phyloP scores from a whole-genome alignment of 2,888 invertebrate genomes.

The Cryptus viduatorius region DNA sequence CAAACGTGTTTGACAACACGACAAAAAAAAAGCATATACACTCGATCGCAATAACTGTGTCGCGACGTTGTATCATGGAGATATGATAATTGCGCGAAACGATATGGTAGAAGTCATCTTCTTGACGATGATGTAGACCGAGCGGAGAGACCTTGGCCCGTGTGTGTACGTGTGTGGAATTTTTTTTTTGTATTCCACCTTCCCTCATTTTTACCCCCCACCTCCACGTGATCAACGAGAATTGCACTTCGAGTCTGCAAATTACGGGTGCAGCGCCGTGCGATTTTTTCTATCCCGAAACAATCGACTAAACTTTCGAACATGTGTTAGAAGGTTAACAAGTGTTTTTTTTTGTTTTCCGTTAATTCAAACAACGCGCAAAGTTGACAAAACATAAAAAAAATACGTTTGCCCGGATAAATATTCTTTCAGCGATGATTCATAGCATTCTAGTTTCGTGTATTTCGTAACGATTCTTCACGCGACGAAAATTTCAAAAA shows the following conservation, averaged over 20 bases:
- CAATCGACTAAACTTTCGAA: not conserved
- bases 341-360: not conserved
- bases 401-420: too few relatives aligned
- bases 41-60: not conserved
- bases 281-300: not conserved
- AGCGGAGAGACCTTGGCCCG: constrained; percentile 45
- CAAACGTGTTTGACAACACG: not conserved
- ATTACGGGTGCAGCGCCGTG: not conserved
- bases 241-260: not conserved
- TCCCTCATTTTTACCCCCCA: not conserved
- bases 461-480: too few relatives aligned
- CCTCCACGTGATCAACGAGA: not conserved
- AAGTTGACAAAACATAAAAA: not conserved
- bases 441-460: too few relatives aligned
- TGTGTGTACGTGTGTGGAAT: constrained; percentile 44
- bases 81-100: constrained; percentile 41
- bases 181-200: constrained; percentile 17
- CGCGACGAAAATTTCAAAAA: too few relatives aligned
- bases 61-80: constrained; percentile 19
- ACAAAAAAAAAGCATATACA: not conserved
- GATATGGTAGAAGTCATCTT: constrained; percentile 27
- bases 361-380: not conserved
- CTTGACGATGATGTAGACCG: constrained; percentile 25
- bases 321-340: not conserved
- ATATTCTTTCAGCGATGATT: too few relatives aligned